Conservation (phyloP, 2,888 invertebrate genomes). For the Tyria jacobaeae region DNA sequence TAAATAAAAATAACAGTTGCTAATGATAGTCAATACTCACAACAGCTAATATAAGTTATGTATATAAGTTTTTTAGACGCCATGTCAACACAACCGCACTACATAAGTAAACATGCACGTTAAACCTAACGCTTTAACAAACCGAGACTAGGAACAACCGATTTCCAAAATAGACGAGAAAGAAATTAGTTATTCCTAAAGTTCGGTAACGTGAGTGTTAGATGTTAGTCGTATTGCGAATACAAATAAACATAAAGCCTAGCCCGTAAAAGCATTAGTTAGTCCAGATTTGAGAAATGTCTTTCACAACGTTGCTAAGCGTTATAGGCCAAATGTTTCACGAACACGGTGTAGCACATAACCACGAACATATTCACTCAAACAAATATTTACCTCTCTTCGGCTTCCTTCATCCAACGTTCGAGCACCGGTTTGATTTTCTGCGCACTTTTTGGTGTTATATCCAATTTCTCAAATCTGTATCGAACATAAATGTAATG, state of each 20-base stretch:
- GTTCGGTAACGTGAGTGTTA: constrained; percentile 38
- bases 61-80: constrained; percentile 31
- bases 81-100: constrained; percentile 34
- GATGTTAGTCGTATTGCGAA: constrained; percentile 55
- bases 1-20: constrained; percentile 23
- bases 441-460: constrained; percentile 99
- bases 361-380: constrained; percentile 81
- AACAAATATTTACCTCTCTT: constrained; percentile 93
- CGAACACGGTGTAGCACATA: constrained; percentile 78
- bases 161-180: constrained; percentile 33
- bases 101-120: constrained; percentile 41
- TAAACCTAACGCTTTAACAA: constrained; percentile 26
- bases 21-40: constrained; percentile 24
- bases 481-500: constrained; percentile 85
- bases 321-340: constrained; percentile 84
- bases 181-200: constrained; percentile 53
- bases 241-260: constrained; percentile 68
- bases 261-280: constrained; percentile 80
- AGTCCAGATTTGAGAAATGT: constrained; percentile 87
- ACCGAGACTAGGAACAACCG: constrained; percentile 47
- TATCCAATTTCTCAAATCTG: constrained; percentile 99
- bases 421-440: constrained; percentile 99
- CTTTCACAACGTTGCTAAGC: constrained; percentile 80
- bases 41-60: constrained; percentile 18
- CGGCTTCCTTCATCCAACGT: constrained; percentile 99